Evolutionary conservation across 2,113 vertebrate species (phyloP).

Genomic region (Prolemur simus): DNA sequence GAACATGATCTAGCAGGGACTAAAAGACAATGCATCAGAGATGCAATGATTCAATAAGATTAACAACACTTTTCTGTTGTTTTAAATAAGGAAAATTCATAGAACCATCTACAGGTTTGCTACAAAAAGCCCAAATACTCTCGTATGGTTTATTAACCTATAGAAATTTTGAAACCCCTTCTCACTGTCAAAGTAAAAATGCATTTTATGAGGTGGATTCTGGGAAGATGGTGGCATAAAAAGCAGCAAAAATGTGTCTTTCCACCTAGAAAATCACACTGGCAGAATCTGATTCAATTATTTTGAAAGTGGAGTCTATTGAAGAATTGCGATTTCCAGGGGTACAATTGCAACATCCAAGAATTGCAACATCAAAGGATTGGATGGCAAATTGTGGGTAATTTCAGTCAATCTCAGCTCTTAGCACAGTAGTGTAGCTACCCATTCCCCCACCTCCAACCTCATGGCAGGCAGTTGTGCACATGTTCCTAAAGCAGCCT

Average conservation of each 20-base stretch:
- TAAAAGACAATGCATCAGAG: not conserved
- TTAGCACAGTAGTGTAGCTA: not conserved
- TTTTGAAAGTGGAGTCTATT: not conserved
- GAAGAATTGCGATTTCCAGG: not conserved
- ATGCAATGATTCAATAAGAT: not conserved
- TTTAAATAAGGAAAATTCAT: constrained; percentile 33
- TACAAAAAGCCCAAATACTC: not conserved
- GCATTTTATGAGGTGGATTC: not conserved
- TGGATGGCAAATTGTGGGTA: not conserved
- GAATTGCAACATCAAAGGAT: not conserved
- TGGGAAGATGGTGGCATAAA: not conserved
- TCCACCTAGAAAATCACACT: not conserved
- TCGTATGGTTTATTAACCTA: not conserved
- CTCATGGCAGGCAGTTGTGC: not conserved
- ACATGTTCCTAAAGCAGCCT: not conserved
- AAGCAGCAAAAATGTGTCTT: not conserved
- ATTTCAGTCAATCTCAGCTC: not conserved
- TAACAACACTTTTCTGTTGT: not conserved
- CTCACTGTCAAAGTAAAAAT: not conserved
- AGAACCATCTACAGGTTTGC: not conserved
- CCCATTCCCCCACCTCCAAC: not conserved
- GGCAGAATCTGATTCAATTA: not conserved
- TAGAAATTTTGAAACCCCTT: not conserved
- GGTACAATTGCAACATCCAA: not conserved
- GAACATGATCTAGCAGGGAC: not conserved